Evolutionary conservation across 2,113 vertebrate genomes (phyloP).

Genomic region (Lepisosteus oculatus): DNA sequence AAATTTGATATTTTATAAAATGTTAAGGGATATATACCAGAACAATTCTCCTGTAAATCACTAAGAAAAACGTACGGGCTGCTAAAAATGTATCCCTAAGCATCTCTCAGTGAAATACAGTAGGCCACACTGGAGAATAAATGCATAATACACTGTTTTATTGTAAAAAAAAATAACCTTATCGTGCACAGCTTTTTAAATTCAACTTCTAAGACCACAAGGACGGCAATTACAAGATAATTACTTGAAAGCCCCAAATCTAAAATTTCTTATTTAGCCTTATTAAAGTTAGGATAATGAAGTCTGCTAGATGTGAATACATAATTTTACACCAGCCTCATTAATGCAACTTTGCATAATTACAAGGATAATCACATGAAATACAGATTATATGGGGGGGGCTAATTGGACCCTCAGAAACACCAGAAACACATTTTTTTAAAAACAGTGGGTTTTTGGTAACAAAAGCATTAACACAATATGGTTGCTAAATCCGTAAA

Average conservation of each 20-base stretch:
- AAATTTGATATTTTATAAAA: too few species aligned
- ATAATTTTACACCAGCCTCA: constrained; percentile 2
- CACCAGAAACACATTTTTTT: too few species aligned
- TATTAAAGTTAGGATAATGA: constrained; percentile 7
- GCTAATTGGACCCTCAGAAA: too few species aligned
- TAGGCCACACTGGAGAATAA: too few species aligned
- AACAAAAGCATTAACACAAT: too few species aligned
- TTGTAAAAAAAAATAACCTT: not conserved
- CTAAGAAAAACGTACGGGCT: too few species aligned
- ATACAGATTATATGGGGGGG: not conserved
- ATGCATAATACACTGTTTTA: not conserved
- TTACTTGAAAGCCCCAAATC: constrained; percentile 3
- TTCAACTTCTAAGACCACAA: not conserved
- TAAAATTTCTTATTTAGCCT: constrained; percentile 4
- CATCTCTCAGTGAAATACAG: too few species aligned
- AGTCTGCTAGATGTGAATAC: not conserved
- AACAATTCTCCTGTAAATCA: too few species aligned
- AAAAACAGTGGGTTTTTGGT: too few species aligned
- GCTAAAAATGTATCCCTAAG: too few species aligned
- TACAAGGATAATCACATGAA: constrained; percentile 5
- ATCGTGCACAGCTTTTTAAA: not conserved
- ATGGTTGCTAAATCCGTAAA: too few species aligned
- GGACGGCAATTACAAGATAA: not conserved
- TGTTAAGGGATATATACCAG: too few species aligned
- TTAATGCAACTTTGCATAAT: not conserved